Evolutionary conservation across 2,888 invertebrate species (phyloP).

Genomic region (Napeogenes inachia): DNA sequence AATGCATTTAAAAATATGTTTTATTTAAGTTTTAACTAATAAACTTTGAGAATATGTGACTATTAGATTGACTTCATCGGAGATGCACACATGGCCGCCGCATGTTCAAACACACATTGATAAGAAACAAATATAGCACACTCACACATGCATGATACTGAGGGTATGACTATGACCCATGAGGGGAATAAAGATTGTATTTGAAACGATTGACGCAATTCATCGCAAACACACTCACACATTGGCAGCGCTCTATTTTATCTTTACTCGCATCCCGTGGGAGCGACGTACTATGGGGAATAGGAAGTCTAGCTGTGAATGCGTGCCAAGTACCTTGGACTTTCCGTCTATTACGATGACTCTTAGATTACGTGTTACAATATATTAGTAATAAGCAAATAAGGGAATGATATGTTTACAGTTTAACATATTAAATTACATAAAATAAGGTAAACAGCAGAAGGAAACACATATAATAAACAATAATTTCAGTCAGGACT

Average conservation of each 20-base stretch:
- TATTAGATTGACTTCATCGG: conserved; percentile 70
- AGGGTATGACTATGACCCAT: conserved; percentile 53
- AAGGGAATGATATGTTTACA: neutral
- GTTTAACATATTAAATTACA: neutral
- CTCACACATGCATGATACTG: conserved; percentile 46
- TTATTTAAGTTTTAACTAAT: conserved; percentile 13
- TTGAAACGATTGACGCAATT: conserved; percentile 70
- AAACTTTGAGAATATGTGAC: conserved; percentile 59
- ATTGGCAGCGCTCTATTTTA: conserved; percentile 58
- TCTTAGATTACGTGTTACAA: neutral
- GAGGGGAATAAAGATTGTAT: conserved; percentile 59
- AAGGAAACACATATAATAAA: no score
- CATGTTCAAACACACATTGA: conserved; percentile 57
- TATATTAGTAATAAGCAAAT: neutral
- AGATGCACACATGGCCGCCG: conserved; percentile 68
- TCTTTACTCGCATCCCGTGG: conserved; percentile 70
- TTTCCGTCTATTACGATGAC: conserved; percentile 45
- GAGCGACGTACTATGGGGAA: conserved; percentile 62
- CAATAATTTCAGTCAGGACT: no score
- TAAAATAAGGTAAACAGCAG: neutral
- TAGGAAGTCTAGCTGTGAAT: conserved; percentile 64
- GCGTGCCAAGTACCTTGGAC: conserved; percentile 52
- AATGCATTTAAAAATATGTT: neutral
- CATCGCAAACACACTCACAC: conserved; percentile 60
- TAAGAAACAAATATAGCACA: conserved; percentile 71